Conservation (phyloP, 1,140 invertebrate species). For the Meloidogyne floridensis region DNA sequence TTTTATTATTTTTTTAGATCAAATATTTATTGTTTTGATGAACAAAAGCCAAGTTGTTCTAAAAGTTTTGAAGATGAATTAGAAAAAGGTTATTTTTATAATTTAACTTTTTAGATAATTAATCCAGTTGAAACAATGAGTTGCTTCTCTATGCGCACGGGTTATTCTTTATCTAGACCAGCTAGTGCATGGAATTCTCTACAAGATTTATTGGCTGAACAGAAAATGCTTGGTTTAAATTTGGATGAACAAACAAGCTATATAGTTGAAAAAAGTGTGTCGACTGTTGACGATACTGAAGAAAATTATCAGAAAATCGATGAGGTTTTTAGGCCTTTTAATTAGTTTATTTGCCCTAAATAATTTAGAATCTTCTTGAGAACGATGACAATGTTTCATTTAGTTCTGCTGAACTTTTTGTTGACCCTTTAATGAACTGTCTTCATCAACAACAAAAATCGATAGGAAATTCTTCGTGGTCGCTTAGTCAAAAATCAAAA, state of each 20-base stretch:
- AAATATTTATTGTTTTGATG: neutral
- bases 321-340: too few species aligned
- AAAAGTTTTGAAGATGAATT: neutral
- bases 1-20: neutral
- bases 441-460: constrained; percentile 23
- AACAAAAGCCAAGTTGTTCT: neutral
- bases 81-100: neutral
- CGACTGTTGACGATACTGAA: neutral
- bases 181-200: constrained; percentile 26
- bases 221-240: neutral
- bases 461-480: neutral
- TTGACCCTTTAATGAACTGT: constrained; percentile 32
- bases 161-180: neutral
- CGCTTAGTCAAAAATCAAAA: neutral
- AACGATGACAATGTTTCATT: constrained; percentile 18
- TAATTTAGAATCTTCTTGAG: neutral
- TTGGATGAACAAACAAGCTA: constrained; percentile 4
- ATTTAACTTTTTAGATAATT: neutral
- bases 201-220: constrained; percentile 18
- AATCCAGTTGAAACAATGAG: constrained; percentile 2
- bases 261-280: neutral
- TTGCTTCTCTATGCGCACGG: constrained; percentile 14
- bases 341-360: too few species aligned
- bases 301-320: neutral
- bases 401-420: constrained; percentile 26